These are phyloP conservation scores for Rostratula benghalensis DNA, from an alignment of 2,113 vertebrate genomes.

Conservation along the genomic window DNA sequence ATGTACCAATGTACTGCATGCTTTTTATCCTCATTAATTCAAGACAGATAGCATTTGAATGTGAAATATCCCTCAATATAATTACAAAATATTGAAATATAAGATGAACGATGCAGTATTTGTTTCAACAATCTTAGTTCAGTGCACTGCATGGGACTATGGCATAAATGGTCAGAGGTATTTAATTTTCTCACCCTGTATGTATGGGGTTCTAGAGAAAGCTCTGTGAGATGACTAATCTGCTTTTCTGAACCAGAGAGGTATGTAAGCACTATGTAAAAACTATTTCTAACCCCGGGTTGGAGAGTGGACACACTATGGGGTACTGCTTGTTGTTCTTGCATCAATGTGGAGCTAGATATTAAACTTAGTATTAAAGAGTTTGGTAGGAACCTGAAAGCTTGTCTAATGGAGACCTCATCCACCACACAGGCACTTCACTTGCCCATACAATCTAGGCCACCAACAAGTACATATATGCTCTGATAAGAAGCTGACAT, in stretches of 20 bases:
- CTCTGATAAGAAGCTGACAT: background rate
- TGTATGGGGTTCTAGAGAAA: background rate
- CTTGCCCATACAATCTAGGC: fast-evolving
- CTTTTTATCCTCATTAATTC: conserved; percentile 36
- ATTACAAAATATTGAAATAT: background rate
- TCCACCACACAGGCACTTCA: background rate
- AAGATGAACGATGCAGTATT: background rate
- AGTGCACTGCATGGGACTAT: background rate
- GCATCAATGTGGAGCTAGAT: fast-evolving
- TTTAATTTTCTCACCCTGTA: background rate
- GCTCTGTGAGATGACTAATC: background rate
- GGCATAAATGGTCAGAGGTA: background rate
- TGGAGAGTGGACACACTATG: background rate
- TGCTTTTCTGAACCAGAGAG: background rate
- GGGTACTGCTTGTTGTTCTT: background rate
- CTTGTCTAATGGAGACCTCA: background rate
- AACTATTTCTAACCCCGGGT: background rate
- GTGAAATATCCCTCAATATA: conserved; percentile 16
- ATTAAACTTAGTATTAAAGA: background rate
- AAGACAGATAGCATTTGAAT: conserved; percentile 17
- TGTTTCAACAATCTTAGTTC: background rate
- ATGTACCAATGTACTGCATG: background rate
- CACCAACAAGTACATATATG: background rate
- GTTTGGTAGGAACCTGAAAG: background rate
- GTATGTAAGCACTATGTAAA: background rate